Conservation (phyloP, 2,113 vertebrate species). For the Hiodon tergisus region DNA sequence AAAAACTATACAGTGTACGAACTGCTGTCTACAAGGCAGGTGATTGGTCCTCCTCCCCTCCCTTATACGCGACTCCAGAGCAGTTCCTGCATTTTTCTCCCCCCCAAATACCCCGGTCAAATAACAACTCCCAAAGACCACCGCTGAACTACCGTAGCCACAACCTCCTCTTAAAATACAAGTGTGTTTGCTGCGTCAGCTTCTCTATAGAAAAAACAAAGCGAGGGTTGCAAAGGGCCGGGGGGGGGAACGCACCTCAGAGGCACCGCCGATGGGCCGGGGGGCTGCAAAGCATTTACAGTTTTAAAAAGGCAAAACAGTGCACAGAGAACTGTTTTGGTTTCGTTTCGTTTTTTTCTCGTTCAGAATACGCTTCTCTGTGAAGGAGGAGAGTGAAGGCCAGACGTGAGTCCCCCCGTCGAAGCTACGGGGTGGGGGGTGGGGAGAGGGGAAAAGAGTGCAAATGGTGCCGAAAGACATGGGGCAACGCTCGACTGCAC, state of each 20-base stretch:
- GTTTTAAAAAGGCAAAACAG: constrained; percentile 63
- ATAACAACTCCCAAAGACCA: too few species aligned
- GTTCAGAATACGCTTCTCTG: constrained; percentile 67
- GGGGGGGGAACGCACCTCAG: constrained; percentile 79
- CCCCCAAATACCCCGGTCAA: too few species aligned
- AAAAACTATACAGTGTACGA: too few species aligned
- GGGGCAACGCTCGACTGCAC: constrained; percentile 3
- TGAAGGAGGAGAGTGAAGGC: constrained; percentile 75
- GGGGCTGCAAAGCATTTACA: constrained; percentile 84
- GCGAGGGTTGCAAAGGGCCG: too few species aligned
- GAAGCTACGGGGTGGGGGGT: background rate
- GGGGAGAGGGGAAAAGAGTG: constrained; percentile 49
- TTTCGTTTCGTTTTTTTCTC: constrained; percentile 55
- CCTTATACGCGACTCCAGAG: too few species aligned
- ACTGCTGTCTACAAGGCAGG: too few species aligned
- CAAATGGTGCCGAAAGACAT: constrained; percentile 40
- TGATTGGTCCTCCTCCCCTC: too few species aligned
- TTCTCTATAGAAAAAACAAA: too few species aligned
- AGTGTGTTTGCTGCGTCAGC: too few species aligned
- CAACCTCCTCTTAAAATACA: too few species aligned
- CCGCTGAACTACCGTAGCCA: too few species aligned
- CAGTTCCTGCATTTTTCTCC: too few species aligned
- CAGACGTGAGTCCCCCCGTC: constrained; percentile 72
- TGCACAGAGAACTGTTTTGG: constrained; percentile 67
- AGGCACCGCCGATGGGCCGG: constrained; percentile 70